phyloP scores from a whole-genome alignment of 2,113 vertebrate genomes.

The Rhabdomys dilectus region DNA sequence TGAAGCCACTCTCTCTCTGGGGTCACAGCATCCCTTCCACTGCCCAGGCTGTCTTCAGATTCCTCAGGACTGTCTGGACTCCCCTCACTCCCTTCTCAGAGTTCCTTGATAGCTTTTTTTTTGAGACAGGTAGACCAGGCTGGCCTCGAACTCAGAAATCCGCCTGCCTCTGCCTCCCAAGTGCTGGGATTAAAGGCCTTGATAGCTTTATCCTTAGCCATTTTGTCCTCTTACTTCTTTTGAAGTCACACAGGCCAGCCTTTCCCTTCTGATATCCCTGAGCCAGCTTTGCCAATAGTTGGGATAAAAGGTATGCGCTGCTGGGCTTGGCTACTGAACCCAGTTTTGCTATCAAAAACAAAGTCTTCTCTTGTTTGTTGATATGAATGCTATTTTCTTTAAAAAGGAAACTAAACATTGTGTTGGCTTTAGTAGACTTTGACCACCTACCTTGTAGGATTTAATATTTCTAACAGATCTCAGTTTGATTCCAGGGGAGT shows the following conservation, averaged over 20 bases:
- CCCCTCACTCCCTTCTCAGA: neutral
- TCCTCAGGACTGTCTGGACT: neutral
- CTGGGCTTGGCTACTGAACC: neutral
- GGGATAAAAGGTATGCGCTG: neutral
- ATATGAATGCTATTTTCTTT: neutral
- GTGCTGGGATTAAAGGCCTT: too few species aligned
- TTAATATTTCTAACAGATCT: slow-evolving; percentile 54
- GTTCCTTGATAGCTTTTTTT: slow-evolving; percentile 24
- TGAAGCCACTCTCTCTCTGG: neutral
- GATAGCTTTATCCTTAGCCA: slow-evolving; percentile 1
- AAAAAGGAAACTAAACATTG: neutral
- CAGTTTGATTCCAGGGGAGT: slow-evolving; percentile 24
- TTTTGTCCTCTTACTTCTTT: neutral
- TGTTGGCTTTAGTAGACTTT: slow-evolving; percentile 45
- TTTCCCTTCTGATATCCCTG: neutral
- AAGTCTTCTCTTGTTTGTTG: neutral
- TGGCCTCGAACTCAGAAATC: too few species aligned
- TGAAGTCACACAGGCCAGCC: neutral
- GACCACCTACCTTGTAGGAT: slow-evolving; percentile 13
- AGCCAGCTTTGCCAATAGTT: neutral
- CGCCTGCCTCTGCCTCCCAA: too few species aligned
- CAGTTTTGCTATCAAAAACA: slow-evolving; percentile 19
- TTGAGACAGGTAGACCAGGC: too few species aligned
- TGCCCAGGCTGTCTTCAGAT: neutral
- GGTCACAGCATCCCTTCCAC: neutral